These are phyloP conservation scores for Trinectes maculatus DNA, from an alignment of 2,113 vertebrate species.

Conservation along the genomic window DNA sequence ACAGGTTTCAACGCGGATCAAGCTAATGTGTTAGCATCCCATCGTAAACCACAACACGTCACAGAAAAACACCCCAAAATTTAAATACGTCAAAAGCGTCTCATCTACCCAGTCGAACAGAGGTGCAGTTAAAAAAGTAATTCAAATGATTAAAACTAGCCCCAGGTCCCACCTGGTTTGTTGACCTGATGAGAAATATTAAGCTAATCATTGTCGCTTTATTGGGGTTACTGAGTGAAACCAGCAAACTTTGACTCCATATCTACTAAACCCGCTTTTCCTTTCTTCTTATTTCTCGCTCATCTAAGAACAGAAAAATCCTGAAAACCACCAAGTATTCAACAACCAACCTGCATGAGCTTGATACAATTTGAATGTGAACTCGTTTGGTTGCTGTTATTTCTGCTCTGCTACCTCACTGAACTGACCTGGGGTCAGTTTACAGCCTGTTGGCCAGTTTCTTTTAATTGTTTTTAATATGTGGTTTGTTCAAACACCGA, in stretches of 20 bases:
- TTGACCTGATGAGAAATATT: neutral
- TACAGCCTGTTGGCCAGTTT: neutral
- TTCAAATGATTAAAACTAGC: neutral
- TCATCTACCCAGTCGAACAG: too few relatives aligned
- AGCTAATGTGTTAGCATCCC: slow-evolving; percentile 47
- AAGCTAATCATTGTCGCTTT: neutral
- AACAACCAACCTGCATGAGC: too few relatives aligned
- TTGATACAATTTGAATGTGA: neutral
- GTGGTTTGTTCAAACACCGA: neutral
- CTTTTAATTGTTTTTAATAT: neutral
- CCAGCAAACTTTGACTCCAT: neutral
- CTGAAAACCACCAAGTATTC: too few relatives aligned
- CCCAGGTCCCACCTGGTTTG: accelerated
- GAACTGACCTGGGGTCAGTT: slow-evolving; percentile 45
- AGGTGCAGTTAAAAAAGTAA: too few relatives aligned
- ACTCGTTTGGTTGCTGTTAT: neutral
- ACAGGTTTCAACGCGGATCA: slow-evolving; percentile 69
- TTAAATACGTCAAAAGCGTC: neutral
- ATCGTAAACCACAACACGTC: slow-evolving; percentile 2
- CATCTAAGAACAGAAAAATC: too few relatives aligned
- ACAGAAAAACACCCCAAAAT: neutral
- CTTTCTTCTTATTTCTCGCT: too few relatives aligned
- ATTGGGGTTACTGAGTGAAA: neutral
- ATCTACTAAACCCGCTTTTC: neutral
- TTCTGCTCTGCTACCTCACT: neutral